Percentiles rank a stretch among this genome's conserved stretches.
These are phyloP conservation scores for Aphelinus atriplicis DNA, from an alignment of 1,140 invertebrate species.

Conservation along the genomic window DNA sequence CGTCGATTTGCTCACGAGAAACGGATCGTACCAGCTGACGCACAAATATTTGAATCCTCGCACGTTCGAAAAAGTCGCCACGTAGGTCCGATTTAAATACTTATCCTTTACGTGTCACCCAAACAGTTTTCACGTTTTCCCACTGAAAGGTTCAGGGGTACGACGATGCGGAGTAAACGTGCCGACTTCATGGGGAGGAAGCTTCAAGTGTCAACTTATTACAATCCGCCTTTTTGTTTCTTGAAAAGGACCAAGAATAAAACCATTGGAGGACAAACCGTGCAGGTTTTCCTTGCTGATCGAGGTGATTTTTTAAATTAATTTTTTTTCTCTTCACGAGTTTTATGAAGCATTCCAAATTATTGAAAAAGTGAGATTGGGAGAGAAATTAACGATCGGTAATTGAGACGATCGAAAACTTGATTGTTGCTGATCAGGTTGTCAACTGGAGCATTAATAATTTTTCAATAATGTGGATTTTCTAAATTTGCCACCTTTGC, in stretches of 20 bases:
- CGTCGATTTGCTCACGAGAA: conserved; percentile 48
- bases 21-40: conserved; percentile 52
- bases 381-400: no score
- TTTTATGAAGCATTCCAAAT: no score
- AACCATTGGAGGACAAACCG: conserved; percentile 46
- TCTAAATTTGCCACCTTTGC: no score
- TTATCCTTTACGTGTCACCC: neutral
- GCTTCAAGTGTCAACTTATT: conserved; percentile 47
- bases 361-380: no score
- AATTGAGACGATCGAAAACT: no score
- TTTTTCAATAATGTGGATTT: no score
- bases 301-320: conserved; percentile 29
- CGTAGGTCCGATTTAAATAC: conserved; percentile 36
- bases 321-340: neutral
- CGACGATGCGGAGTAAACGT: conserved; percentile 17
- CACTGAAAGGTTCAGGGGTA: neutral
- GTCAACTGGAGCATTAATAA: no score
- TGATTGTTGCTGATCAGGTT: no score
- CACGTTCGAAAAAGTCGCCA: conserved; percentile 46
- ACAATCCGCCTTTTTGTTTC: conserved; percentile 52
- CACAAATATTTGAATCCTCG: conserved; percentile 51
- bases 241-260: conserved; percentile 47
- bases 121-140: neutral
- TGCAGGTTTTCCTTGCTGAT: conserved; percentile 46
- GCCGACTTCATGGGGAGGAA: conserved; percentile 49